Evolutionary conservation across 2,888 invertebrate genomes (phyloP), one percentile per base, ranked within the genome.

Genomic region (Cheiracanthium punctorium): DNA sequence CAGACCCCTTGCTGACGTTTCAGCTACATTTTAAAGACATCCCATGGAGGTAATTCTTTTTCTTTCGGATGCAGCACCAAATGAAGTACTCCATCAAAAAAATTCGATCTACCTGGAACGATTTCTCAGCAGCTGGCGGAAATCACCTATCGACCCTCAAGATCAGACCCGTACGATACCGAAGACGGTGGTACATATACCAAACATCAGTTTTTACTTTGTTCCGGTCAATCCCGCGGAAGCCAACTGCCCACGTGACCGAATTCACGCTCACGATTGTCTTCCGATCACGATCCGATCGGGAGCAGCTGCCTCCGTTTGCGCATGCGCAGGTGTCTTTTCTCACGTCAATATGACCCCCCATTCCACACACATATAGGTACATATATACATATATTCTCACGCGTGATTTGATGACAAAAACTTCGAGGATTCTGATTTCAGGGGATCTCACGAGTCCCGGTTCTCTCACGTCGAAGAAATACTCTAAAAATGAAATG

Each of bases 251-350:
- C 84, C 84, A 79, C 84, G 84, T 75, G 52, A 52, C 52, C 73
- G 73, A 14, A 29, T 64, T 71, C 74, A 67, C 28, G 79, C 30
- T 84, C 82, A 84, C 82, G 82, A 84, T 72, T 77, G 29, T 69
- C 69, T 69, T 69, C 69, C 29, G 41, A 43, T 65, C 65, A 69
- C 69, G 69, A 69, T 69, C 69, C 28, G 8, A 7, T 37, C 80
- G 52, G 73, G 64, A 58, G 84, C 84, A 85, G 84, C 79, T 85
- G 84, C 77, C 76, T 72, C 67, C 67, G 52, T 77, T 29, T 37
- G 72, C 84, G 84, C 84, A 85, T 79, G 84, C 84, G 84, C 84
- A 85, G 84, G 74, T 85, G 84, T 41, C 64, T 69, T 41, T 30
- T 32, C 41, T 32, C 72, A 52, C 74, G 65, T 67, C 70, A 65